phyloP scores from a whole-genome alignment of 2,797 vertebrate species.

The Falco cherrug region DNA sequence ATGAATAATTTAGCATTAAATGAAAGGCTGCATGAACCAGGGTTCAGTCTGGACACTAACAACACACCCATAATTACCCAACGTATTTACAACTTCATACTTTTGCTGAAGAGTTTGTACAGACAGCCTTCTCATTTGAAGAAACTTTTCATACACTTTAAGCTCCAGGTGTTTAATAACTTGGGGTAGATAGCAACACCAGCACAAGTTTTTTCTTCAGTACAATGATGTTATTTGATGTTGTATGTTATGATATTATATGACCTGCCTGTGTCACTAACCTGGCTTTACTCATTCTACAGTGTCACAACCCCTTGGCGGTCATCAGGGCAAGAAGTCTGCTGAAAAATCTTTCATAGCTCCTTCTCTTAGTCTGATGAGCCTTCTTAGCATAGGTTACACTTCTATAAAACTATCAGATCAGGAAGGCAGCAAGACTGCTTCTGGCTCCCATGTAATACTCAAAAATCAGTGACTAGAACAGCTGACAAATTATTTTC shows the following conservation, averaged over 20 bases:
- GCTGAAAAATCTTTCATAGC: not conserved
- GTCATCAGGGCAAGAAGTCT: not conserved
- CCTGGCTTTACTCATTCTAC: not conserved
- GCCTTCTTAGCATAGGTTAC: not conserved
- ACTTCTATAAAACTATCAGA: not conserved
- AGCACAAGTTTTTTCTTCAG: not conserved
- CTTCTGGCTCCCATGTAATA: not conserved
- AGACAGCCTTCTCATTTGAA: not conserved
- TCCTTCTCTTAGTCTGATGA: not conserved
- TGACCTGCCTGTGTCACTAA: not conserved
- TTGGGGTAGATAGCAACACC: not conserved
- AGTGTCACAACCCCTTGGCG: not conserved
- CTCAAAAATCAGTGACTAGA: not conserved
- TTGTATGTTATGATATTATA: too few species aligned
- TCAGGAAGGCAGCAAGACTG: not conserved
- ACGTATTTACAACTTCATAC: not conserved
- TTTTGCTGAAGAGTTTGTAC: not conserved
- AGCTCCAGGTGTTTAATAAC: not conserved
- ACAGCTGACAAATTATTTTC: slow-evolving; percentile 41
- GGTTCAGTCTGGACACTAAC: not conserved
- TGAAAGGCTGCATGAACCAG: not conserved
- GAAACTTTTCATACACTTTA: not conserved
- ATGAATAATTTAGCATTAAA: slow-evolving; percentile 23
- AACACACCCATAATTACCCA: not conserved
- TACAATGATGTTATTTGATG: not conserved